Evolutionary conservation across 2,888 invertebrate species (phyloP), one percentile per base, ranked within the genome.

Genomic region (Pyrrhosoma nymphula): DNA sequence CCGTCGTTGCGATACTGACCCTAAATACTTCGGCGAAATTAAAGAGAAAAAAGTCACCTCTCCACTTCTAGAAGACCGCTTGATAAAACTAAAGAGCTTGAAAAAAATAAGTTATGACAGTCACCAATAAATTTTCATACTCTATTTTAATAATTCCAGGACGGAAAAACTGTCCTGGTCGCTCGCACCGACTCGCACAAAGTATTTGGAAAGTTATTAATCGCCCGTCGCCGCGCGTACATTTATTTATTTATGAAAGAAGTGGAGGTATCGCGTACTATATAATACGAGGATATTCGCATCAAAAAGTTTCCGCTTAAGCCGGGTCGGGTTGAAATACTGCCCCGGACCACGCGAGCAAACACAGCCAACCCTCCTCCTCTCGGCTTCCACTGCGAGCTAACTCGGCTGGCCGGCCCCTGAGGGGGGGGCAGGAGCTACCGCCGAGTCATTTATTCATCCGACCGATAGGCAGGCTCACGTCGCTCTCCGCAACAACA

Each of bases 321-420:
- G 30, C 16, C 30, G 0, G 82, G 16, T 35, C 14, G 82, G 30
- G 3, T 82, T 82, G 82, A 82, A 82, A 82, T 82, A 82, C 30
- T 82, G 82, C 82, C 35, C 16, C 82, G 26, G 35, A 35, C 82
- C 82, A 82, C 82, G 82, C 82, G 35, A 82, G 82, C 82, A 82
- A 35, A 82, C 82, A 35, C 4, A 18, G 3, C 82, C n/a, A 26
- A 23, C 69, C 1, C 69, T 23, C n/a, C 18, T 26, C 69, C 63
- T 69, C 23, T 0, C 14, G 26, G 16, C 69, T 69, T n/a, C 69
- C 69, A 26, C 26, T 2, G 26, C 6, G 69, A 69, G 69, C 23
- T 69, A 26, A 69, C 69, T 69, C n/a, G 69, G 69, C 60, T n/a
- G n/a, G 69, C 69, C n/a, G 47, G 47, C 47, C 47, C 47, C 47